phyloP scores from a whole-genome alignment of 2,113 vertebrate species.

The Zosterops japonicus region DNA sequence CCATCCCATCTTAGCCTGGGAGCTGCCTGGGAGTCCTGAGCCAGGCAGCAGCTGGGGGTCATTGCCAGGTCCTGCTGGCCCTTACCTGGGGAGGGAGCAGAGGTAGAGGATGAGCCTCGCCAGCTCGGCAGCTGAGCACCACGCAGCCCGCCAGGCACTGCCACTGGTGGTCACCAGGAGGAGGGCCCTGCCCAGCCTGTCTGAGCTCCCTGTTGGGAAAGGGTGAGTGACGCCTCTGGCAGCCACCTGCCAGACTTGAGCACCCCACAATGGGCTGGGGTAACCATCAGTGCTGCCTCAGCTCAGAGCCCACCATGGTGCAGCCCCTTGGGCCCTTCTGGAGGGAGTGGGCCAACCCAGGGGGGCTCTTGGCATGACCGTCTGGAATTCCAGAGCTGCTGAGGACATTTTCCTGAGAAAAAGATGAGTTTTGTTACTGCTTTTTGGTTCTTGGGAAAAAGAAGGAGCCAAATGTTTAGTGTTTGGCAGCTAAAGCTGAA shows the following conservation, averaged over 20 bases:
- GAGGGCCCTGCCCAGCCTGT: constrained; percentile 81
- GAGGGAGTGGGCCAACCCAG: neutral
- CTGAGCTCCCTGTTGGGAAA: constrained; percentile 78
- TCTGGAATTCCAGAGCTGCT: neutral
- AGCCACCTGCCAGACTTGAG: neutral
- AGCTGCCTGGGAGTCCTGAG: neutral
- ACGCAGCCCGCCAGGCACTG: constrained; percentile 74
- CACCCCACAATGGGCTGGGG: neutral
- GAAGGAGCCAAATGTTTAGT: constrained; percentile 24
- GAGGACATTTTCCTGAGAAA: neutral
- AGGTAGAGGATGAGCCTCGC: constrained; percentile 81
- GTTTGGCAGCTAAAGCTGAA: constrained; percentile 32
- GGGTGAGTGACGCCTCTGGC: neutral
- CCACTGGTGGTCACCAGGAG: constrained; percentile 82
- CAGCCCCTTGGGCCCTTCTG: neutral
- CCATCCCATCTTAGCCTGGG: neutral
- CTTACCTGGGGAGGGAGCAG: constrained; percentile 84
- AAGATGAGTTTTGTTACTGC: neutral
- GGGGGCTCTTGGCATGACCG: rapidly evolving
- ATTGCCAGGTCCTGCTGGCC: neutral
- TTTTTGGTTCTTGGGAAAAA: neutral
- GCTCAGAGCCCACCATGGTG: rapidly evolving
- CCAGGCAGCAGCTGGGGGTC: neutral
- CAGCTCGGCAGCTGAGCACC: constrained; percentile 77
- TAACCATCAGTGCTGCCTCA: neutral